A percentile compares a stretch with the other conserved stretches of the same genome.
Conservation (phyloP, 2,888 invertebrate genomes). For the Gari tellinella region DNA sequence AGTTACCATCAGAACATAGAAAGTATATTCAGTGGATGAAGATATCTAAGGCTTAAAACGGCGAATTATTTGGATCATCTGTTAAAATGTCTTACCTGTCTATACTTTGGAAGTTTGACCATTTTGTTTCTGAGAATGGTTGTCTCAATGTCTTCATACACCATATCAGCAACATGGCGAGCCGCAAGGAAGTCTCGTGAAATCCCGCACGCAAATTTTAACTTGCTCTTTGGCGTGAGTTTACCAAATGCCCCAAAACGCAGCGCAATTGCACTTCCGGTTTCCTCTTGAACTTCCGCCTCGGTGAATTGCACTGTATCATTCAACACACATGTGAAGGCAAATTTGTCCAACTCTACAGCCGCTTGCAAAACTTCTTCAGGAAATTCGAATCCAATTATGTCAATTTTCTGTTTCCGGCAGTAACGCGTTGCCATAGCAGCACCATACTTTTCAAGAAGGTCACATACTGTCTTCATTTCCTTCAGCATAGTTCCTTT, state of each 20-base stretch:
- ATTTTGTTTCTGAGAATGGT: constrained; percentile 62
- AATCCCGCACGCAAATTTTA: constrained; percentile 65
- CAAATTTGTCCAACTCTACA: constrained; percentile 64
- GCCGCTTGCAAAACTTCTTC: constrained; percentile 64
- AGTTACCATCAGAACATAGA: no score
- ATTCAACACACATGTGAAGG: constrained; percentile 56
- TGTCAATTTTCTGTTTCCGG: constrained; percentile 63
- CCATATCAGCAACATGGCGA: constrained; percentile 68
- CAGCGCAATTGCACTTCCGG: constrained; percentile 53
- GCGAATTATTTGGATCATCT: no score
- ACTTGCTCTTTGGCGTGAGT: constrained; percentile 46
- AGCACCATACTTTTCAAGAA: constrained; percentile 68
- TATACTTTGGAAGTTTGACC: constrained; percentile 63
- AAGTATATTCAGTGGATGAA: no score
- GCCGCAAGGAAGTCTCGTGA: constrained; percentile 76
- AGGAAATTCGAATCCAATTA: constrained; percentile 65
- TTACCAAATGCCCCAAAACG: constrained; percentile 65
- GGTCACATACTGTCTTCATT: constrained; percentile 63
- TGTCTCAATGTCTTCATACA: constrained; percentile 56
- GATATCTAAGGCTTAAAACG: no score
- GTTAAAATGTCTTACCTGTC: constrained; percentile 62
- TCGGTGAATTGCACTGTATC: constrained; percentile 54
- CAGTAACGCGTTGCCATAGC: constrained; percentile 70
- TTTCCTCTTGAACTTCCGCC: constrained; percentile 53
- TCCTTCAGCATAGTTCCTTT: constrained; percentile 55